Percentiles rank a stretch among this genome's conserved stretches.
Conservation (phyloP, 1,140 invertebrate genomes). For the Habropoda laboriosa region DNA sequence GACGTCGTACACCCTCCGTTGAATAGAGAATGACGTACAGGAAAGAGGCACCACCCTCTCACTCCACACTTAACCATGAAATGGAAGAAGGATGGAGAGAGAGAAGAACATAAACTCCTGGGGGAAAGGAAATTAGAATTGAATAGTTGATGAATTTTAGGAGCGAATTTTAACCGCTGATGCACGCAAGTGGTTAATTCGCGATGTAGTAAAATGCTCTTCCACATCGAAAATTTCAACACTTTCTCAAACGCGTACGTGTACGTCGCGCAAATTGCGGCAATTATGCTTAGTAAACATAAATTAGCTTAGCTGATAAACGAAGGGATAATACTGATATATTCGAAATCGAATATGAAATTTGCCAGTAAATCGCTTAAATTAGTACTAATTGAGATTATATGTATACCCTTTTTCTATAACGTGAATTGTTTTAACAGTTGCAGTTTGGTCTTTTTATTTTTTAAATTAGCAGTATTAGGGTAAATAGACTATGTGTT, state of each 20-base stretch:
- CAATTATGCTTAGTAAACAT: no score
- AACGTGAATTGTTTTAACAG: no score
- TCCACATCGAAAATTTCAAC: slow-evolving; percentile 20
- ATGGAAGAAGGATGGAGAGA: slow-evolving; percentile 39
- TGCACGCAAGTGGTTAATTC: slow-evolving; percentile 56
- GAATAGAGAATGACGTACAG: slow-evolving; percentile 46
- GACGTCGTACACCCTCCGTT: slow-evolving; percentile 27
- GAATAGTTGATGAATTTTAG: slow-evolving; percentile 77
- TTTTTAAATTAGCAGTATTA: no score
- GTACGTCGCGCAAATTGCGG: neutral
- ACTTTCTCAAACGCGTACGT: neutral
- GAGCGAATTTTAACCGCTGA: slow-evolving; percentile 65
- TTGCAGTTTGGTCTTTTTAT: no score
- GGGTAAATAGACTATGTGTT: no score
- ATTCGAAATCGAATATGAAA: no score
- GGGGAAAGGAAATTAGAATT: slow-evolving; percentile 75
- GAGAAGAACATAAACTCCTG: slow-evolving; percentile 60
- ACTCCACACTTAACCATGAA: slow-evolving; percentile 33
- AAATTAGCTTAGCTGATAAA: neutral
- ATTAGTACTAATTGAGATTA: no score
- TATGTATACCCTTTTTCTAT: no score
- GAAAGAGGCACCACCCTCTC: slow-evolving; percentile 49
- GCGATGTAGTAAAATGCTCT: slow-evolving; percentile 36
- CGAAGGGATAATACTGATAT: neutral
- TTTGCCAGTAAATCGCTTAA: no score